phyloP scores from a whole-genome alignment of 2,113 vertebrate genomes.

The Hirundichthys speculiger region DNA sequence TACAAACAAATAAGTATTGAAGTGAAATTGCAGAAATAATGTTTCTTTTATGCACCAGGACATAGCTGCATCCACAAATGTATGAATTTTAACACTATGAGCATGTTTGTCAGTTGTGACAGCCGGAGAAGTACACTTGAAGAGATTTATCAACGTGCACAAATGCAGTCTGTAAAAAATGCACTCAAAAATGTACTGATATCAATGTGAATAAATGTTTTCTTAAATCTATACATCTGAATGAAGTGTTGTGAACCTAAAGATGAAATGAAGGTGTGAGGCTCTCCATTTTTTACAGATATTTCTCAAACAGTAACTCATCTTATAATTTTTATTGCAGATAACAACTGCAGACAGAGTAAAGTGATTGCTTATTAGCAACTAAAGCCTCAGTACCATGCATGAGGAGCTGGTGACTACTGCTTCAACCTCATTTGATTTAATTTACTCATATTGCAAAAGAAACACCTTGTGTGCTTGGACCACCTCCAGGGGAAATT shows the following conservation, averaged over 20 bases:
- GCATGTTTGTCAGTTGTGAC: conserved; percentile 41
- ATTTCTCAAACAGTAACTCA: too few species aligned
- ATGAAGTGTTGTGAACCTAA: conserved; percentile 7
- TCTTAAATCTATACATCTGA: conserved; percentile 70
- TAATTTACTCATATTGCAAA: too few species aligned
- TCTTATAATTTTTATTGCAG: too few species aligned
- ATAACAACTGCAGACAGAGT: too few species aligned
- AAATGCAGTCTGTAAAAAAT: conserved; percentile 68
- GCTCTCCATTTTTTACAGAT: too few species aligned
- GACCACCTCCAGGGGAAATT: too few species aligned
- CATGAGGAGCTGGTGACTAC: too few species aligned
- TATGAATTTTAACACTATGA: conserved; percentile 23
- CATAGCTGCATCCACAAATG: conserved; percentile 9
- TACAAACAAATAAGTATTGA: conserved; percentile 72
- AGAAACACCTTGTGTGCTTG: too few species aligned
- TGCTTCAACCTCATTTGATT: too few species aligned
- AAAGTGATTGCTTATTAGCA: too few species aligned
- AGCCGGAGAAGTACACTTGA: conserved; percentile 24
- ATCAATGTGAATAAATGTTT: conserved; percentile 85
- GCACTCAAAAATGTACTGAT: conserved; percentile 76
- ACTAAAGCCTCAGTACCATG: too few species aligned
- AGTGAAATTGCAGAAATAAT: conserved; percentile 54
- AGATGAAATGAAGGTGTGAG: not conserved
- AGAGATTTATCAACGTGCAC: conserved; percentile 52
- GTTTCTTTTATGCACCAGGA: conserved; percentile 43